Conservation (phyloP, 2,113 vertebrate genomes). For the Delphinus delphis region DNA sequence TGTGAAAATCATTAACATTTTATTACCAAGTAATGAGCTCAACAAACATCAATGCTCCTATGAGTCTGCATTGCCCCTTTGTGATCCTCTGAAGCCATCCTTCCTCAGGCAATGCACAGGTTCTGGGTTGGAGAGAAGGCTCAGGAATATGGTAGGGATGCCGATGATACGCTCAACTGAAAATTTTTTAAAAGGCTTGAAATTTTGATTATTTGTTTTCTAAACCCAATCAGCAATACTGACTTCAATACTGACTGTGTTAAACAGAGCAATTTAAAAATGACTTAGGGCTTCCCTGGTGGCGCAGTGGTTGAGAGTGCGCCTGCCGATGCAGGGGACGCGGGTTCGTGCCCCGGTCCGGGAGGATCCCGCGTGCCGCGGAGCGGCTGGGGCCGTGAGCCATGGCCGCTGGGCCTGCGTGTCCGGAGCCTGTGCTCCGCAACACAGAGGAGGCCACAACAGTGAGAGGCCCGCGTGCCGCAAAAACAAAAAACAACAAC, state of each 20-base stretch:
- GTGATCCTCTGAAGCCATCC: background rate
- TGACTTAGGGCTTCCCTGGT: background rate
- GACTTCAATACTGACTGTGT: background rate
- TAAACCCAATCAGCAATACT: background rate
- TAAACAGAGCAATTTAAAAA: background rate
- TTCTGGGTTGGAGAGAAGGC: background rate
- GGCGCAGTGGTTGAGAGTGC: too few relatives aligned
- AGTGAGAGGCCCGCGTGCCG: too few relatives aligned
- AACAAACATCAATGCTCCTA: accelerated
- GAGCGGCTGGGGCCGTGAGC: too few relatives aligned
- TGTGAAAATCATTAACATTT: background rate
- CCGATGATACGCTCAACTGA: background rate
- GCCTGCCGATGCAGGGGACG: too few relatives aligned
- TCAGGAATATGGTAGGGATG: background rate
- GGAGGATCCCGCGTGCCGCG: too few relatives aligned
- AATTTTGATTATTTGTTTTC: background rate
- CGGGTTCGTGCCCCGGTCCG: too few relatives aligned
- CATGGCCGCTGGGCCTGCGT: too few relatives aligned
- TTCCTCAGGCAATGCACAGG: background rate
- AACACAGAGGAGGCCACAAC: too few relatives aligned
- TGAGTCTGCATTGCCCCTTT: too few relatives aligned
- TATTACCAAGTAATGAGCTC: background rate
- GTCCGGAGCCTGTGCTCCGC: too few relatives aligned
- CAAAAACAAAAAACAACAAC: too few relatives aligned
- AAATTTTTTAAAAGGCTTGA: background rate